A percentile compares a stretch with the other conserved stretches of the same genome.
phyloP scores from a whole-genome alignment of 2,113 vertebrate species.

The Progne subis region DNA sequence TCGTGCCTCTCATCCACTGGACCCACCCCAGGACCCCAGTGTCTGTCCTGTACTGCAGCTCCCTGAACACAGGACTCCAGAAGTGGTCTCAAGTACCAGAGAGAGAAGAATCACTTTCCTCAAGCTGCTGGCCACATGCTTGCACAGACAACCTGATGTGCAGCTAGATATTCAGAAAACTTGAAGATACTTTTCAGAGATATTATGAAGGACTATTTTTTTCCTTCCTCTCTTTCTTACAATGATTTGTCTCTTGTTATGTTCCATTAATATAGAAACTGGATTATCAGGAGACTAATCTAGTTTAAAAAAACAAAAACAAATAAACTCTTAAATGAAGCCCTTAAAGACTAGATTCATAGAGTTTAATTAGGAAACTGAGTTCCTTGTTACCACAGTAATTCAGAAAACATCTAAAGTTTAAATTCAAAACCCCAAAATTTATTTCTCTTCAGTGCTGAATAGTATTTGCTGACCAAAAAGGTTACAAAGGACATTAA shows the following conservation, averaged over 20 bases:
- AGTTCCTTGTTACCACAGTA: background rate
- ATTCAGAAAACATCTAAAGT: background rate
- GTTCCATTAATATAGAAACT: background rate
- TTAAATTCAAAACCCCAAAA: background rate
- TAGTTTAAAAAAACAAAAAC: background rate
- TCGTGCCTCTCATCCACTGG: too few species aligned
- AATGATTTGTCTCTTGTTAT: background rate
- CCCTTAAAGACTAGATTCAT: background rate
- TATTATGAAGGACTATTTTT: background rate
- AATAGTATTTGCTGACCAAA: background rate
- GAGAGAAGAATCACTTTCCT: background rate
- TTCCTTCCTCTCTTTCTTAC: background rate
- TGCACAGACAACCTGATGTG: background rate
- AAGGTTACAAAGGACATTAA: background rate
- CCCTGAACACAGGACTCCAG: background rate
- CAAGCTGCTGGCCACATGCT: fast-evolving
- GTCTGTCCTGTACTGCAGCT: background rate
- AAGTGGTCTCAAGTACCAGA: background rate
- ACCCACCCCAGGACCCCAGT: fast-evolving
- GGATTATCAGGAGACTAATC: background rate
- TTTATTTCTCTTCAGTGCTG: background rate
- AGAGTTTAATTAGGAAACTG: background rate
- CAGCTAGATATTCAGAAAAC: background rate
- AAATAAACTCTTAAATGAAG: background rate
- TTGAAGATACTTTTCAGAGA: background rate